Evolutionary conservation across 2,797 vertebrate species (phyloP), one percentile per base, ranked within the genome.

Genomic region (Myoxocephalus aenaeus): DNA sequence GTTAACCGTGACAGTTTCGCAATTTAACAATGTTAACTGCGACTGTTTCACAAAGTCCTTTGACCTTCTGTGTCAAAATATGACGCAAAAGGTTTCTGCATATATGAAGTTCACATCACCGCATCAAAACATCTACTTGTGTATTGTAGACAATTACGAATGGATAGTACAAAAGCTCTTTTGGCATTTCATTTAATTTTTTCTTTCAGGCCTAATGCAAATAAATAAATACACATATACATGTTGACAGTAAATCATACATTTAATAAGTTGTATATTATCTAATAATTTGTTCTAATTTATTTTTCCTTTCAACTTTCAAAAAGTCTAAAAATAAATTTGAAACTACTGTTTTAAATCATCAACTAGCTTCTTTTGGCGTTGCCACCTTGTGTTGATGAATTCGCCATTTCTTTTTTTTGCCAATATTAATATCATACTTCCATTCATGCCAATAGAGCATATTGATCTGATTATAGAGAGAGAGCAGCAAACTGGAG

Each of bases 381-480:
- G 6, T 50, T 66, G 18, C 58, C 42, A 75, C 67, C 53, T 80
- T 59, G 44, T 70, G 73, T 32, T 81, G 65, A 63, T 67, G 51
- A 81, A 25, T 65, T 65, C 15, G 6, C 11, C 17, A 4, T 34
- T 40, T 12, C 13, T 40, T 42, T 14, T 17, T 54, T 46, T 57
- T 53, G 18, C 25, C n/a, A 68, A 85, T 86, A 85, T 85, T 77
- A 75, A 87, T 80, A 84, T 79, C 67, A 73, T 53, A 59, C 66
- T 75, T 80, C 72, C 74, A 79, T 83, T 83, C 75, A 73, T 64
- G 73, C 86, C 83, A 86, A 92, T 91, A 84, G 88, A 77, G 56
- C 57, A 1, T 79, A 91, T 89, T 89, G 88, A 91, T 89, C 86
- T 70, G 77, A 82, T 89, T 69, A 86, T 73, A 66, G 77, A 20